These are phyloP conservation scores for Pomacea canaliculata DNA, from an alignment of 2,888 invertebrate species.

Conservation along the genomic window DNA sequence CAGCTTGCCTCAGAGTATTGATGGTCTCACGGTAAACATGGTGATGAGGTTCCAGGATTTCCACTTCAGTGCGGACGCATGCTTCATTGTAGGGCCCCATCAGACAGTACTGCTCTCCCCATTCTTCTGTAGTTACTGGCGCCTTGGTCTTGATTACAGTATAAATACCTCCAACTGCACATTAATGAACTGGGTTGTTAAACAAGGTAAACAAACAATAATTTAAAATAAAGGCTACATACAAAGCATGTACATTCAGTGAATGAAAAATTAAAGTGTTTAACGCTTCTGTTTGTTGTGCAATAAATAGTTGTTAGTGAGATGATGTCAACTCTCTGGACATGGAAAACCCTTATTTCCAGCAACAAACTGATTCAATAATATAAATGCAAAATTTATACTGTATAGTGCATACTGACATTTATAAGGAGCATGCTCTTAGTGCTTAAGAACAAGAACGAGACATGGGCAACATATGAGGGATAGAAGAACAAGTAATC, in stretches of 20 bases:
- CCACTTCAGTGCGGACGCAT: constrained; percentile 94
- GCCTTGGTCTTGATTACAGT: constrained; percentile 99
- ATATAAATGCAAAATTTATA: too few relatives aligned
- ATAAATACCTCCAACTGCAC: constrained; percentile 97
- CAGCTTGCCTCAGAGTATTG: constrained; percentile 77
- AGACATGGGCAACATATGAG: too few relatives aligned
- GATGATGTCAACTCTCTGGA: too few relatives aligned
- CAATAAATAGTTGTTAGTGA: too few relatives aligned
- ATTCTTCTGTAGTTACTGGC: constrained; percentile 94
- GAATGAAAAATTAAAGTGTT: background rate
- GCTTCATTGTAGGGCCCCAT: constrained; percentile 95
- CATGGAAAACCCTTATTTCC: too few relatives aligned
- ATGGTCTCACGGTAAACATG: constrained; percentile 73
- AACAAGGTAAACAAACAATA: constrained; percentile 13
- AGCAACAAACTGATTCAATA: too few relatives aligned
- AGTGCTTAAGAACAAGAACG: too few relatives aligned
- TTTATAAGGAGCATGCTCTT: too few relatives aligned
- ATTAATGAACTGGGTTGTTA: constrained; percentile 22
- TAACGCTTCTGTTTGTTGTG: too few relatives aligned
- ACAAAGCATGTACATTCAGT: background rate
- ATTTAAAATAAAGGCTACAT: background rate
- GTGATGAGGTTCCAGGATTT: constrained; percentile 82
- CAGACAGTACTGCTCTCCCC: constrained; percentile 97
- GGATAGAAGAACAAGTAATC: too few relatives aligned
- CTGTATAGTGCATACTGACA: too few relatives aligned